Base-by-base conservation (phyloP, 2,888 invertebrate genomes). In the Colostygia pectinataria region DNA sequence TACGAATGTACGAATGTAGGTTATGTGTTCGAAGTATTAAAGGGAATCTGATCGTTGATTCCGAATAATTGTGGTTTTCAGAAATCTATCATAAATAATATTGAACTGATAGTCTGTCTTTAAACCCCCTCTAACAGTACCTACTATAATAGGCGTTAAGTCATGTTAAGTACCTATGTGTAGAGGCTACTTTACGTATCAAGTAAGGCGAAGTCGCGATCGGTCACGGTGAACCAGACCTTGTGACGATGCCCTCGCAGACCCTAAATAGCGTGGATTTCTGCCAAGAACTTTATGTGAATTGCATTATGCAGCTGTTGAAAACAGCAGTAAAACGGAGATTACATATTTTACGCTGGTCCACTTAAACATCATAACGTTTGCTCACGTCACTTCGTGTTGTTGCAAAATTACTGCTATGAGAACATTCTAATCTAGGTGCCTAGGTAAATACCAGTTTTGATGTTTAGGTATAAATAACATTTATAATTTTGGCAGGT, bases 141-240 rank as follows among this genome's bases (percentile, higher is more conserved):
- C 4, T 20, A 5, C 20, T 6, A 6, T 20, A 6, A 36, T 27
- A 12, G 12, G 33, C 9, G 25, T 54, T 46, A 55, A 50, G 54
- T 50, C 59, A 57, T 55, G n/a, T n/a, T n/a, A n/a, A n/a, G n/a
- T n/a, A n/a, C n/a, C n/a, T n/a, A n/a, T n/a, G 57, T 47, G 40
- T 49, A 37, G 44, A 45, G n/a, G 34, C 15, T 33, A 28, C 31
- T 33, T 32, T 31, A 45, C 14, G 43, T 23, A 44, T 47, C 42
- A 15, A 50, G 53, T 60, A 60, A 55, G 55, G 62, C 52, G 45
- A 44, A 47, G 8, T 51, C n/a, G 42, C 34, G 33, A 12, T 50
- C 60, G 73, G 76, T 73, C 76, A 75, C 31, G 76, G 76, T 46
- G 41, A 80, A 56, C 71, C 56, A 61, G 65, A 59, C 68, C 67